A percentile compares a stretch with the other conserved stretches of the same genome.
These are phyloP conservation scores for Battus philenor DNA, from an alignment of 1,140 invertebrate genomes.

Conservation along the genomic window DNA sequence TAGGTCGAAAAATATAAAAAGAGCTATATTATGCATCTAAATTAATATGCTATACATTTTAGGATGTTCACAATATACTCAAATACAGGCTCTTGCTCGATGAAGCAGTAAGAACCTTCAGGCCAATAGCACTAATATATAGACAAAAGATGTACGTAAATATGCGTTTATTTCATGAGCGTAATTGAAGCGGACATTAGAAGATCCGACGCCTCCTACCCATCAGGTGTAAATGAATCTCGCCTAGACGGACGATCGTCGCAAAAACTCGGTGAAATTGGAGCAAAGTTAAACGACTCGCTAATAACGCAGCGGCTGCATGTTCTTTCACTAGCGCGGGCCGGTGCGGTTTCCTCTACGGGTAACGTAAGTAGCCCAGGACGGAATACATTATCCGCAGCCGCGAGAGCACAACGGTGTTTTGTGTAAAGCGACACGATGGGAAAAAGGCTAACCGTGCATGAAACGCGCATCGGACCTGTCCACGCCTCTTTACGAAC, in stretches of 20 bases:
- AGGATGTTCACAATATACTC: too few species aligned
- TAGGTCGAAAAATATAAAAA: too few species aligned
- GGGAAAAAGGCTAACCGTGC: conserved; percentile 59
- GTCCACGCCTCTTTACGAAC: neutral
- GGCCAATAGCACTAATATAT: too few species aligned
- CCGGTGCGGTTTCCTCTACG: conserved; percentile 47
- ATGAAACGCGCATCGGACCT: conserved; percentile 24
- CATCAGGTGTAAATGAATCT: conserved; percentile 17
- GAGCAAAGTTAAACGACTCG: conserved; percentile 43
- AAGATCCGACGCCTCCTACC: too few species aligned
- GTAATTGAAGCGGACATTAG: too few species aligned
- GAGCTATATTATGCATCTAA: too few species aligned
- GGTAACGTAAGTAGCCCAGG: conserved; percentile 60
- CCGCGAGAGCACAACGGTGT: conserved; percentile 56
- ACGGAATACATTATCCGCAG: conserved; percentile 61
- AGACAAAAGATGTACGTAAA: too few species aligned
- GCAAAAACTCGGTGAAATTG: conserved; percentile 33
- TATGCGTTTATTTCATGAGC: too few species aligned
- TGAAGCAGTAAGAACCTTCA: too few species aligned
- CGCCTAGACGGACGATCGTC: conserved; percentile 17
- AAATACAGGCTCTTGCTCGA: too few species aligned
- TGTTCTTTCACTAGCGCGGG: conserved; percentile 37
- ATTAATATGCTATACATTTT: too few species aligned
- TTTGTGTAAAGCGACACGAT: conserved; percentile 63
- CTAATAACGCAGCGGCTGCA: conserved; percentile 24